Evolutionary conservation across 2,797 vertebrate genomes (phyloP).

Genomic region (Pagetopsis macropterus): DNA sequence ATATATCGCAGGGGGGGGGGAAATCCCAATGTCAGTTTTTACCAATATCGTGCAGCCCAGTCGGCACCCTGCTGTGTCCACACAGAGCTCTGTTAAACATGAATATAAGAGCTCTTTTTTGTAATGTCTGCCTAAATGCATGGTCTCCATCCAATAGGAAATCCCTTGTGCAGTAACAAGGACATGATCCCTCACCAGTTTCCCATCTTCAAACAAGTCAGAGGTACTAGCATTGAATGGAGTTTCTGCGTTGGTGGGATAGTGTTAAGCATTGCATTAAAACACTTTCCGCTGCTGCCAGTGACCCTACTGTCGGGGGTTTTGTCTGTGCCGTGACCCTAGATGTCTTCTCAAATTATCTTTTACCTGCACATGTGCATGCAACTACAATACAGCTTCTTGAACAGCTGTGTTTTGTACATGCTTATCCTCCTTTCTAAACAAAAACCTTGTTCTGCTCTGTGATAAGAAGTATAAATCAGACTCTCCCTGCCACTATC

Average conservation of each 20-base stretch:
- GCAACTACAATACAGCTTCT: constrained; percentile 42
- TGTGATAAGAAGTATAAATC: constrained; percentile 43
- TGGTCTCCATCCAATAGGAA: background rate
- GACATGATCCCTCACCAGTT: constrained; percentile 2
- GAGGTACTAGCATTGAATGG: background rate
- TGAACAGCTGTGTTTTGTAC: constrained; percentile 13
- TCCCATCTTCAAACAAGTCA: constrained; percentile 2
- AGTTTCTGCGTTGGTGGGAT: background rate
- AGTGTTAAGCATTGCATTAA: constrained; percentile 14
- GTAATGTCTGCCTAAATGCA: background rate
- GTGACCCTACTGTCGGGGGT: constrained; percentile 12
- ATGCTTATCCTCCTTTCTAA: constrained; percentile 26
- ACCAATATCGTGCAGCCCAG: too few species aligned
- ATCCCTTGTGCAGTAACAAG: background rate
- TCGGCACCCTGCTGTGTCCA: background rate
- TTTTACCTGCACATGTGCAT: constrained; percentile 35
- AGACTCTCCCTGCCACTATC: constrained; percentile 26
- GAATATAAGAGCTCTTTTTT: background rate
- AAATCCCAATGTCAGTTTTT: too few species aligned
- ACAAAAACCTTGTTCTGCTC: constrained; percentile 18
- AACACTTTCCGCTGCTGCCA: constrained; percentile 28
- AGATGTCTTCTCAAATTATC: constrained; percentile 45
- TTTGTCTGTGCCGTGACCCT: constrained; percentile 17
- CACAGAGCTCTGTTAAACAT: background rate
- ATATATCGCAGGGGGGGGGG: too few species aligned